Conservation (phyloP, 2,113 vertebrate genomes). For the Ursus arctos region DNA sequence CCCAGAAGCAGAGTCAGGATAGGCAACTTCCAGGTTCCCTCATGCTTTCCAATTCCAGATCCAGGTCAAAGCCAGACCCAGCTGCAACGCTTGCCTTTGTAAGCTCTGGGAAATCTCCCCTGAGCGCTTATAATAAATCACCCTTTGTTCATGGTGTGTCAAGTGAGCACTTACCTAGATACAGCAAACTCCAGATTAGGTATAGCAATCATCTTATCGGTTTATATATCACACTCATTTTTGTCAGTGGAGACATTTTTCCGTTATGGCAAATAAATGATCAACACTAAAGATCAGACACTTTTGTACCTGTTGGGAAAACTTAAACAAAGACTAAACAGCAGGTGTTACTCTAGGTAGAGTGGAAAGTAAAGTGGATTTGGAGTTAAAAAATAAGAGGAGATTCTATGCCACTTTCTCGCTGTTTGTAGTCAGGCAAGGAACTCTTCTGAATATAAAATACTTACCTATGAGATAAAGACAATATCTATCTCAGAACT, state of each 20-base stretch:
- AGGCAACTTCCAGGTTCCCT: background rate
- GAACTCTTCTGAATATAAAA: constrained; percentile 5
- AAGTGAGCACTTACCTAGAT: background rate
- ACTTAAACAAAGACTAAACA: constrained; percentile 23
- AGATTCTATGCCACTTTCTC: background rate
- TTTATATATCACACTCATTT: background rate
- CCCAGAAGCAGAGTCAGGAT: background rate
- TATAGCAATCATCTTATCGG: background rate
- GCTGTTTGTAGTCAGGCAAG: background rate
- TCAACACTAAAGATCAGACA: background rate
- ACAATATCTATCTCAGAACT: background rate
- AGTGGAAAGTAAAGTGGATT: background rate
- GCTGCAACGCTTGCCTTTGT: background rate
- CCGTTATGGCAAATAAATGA: constrained; percentile 21
- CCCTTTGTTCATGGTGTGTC: background rate
- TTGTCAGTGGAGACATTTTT: background rate
- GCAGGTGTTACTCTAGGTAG: background rate
- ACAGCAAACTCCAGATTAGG: background rate
- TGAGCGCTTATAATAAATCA: background rate
- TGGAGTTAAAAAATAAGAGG: background rate
- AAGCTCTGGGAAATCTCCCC: background rate
- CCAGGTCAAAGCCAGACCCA: background rate
- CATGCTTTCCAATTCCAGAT: background rate
- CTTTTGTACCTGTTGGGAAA: background rate
- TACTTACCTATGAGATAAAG: background rate